Conservation (phyloP, 64 coral and sea anemone genomes). For the Pachyseris speciosa region DNA sequence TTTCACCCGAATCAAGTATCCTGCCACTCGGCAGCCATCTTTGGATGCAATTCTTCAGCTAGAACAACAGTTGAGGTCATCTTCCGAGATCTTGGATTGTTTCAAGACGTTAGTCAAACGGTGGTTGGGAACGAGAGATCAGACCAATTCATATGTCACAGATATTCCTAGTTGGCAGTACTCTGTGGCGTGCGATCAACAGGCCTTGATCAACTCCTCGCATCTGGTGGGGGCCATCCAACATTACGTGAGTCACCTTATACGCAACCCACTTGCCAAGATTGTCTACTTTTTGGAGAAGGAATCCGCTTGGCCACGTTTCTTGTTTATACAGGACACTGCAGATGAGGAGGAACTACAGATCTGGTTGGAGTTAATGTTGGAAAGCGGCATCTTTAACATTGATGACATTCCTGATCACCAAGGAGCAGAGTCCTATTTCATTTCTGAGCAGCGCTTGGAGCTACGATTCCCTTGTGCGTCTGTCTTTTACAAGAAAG, state of each 20-base stretch:
- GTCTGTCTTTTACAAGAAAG: slow-evolving; percentile 8
- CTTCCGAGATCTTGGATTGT: slow-evolving; percentile 32
- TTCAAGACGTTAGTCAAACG: slow-evolving; percentile 57
- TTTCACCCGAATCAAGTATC: slow-evolving; percentile 86
- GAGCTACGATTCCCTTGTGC: slow-evolving; percentile 13
- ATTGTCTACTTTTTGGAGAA: slow-evolving; percentile 93
- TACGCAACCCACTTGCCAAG: slow-evolving; percentile 75
- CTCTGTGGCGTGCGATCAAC: slow-evolving; percentile 75
- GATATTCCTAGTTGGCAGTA: slow-evolving; percentile 54
- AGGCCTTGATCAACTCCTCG: slow-evolving; percentile 79
- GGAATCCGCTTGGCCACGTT: slow-evolving; percentile 65
- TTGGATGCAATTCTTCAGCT: slow-evolving; percentile 28
- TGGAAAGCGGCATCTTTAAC: slow-evolving; percentile 53
- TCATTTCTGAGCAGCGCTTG: background rate
- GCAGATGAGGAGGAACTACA: background rate
- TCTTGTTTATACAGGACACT: background rate
- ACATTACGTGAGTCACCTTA: slow-evolving; percentile 61
- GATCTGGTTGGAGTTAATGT: slow-evolving; percentile 55
- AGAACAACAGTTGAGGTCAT: slow-evolving; percentile 50
- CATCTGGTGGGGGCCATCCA: slow-evolving; percentile 75
- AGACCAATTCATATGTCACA: background rate
- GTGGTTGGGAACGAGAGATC: slow-evolving; percentile 50
- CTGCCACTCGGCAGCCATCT: background rate
- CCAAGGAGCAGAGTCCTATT: slow-evolving; percentile 64
- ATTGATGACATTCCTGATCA: slow-evolving; percentile 62